A percentile compares a stretch with the other conserved stretches of the same genome.
phyloP scores from a whole-genome alignment of 2,113 vertebrate genomes.

The Halichoeres trimaculatus region DNA sequence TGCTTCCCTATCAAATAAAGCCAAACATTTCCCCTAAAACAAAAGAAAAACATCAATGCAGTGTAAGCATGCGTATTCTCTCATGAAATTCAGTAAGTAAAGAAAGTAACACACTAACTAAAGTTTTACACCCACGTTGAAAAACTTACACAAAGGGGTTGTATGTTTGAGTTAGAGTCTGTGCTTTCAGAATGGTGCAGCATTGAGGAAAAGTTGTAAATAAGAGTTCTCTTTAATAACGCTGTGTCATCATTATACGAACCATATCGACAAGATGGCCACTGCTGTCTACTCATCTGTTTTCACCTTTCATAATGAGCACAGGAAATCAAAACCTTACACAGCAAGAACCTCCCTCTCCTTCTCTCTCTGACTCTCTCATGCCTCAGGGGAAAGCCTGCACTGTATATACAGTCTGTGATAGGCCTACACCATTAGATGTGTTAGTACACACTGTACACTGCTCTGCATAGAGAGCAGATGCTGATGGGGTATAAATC shows the following conservation, averaged over 20 bases:
- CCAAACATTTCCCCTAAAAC: too few species aligned
- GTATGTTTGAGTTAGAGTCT: neutral
- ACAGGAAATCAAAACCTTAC: conserved; percentile 64
- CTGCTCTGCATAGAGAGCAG: conserved; percentile 26
- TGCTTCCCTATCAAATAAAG: too few species aligned
- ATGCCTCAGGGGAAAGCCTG: conserved; percentile 24
- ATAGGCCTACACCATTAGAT: conserved; percentile 37
- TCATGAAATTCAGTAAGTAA: too few species aligned
- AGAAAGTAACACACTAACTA: neutral
- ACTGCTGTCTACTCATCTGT: conserved; percentile 61
- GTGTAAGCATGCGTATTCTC: neutral
- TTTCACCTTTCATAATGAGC: conserved; percentile 72
- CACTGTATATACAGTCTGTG: conserved; percentile 19
- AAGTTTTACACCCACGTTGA: neutral
- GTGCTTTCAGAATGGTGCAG: neutral
- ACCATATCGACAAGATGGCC: conserved; percentile 57
- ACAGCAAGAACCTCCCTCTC: conserved; percentile 39
- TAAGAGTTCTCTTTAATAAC: conserved; percentile 43
- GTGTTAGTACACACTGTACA: conserved; percentile 18
- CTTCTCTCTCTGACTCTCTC: too few species aligned
- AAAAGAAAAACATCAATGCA: too few species aligned
- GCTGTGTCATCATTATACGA: conserved; percentile 56
- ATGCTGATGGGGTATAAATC: conserved; percentile 32
- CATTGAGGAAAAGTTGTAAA: conserved; percentile 7
- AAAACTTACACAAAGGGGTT: neutral